Conservation (phyloP, 2,113 vertebrate species). For the Ellobius talpinus region DNA sequence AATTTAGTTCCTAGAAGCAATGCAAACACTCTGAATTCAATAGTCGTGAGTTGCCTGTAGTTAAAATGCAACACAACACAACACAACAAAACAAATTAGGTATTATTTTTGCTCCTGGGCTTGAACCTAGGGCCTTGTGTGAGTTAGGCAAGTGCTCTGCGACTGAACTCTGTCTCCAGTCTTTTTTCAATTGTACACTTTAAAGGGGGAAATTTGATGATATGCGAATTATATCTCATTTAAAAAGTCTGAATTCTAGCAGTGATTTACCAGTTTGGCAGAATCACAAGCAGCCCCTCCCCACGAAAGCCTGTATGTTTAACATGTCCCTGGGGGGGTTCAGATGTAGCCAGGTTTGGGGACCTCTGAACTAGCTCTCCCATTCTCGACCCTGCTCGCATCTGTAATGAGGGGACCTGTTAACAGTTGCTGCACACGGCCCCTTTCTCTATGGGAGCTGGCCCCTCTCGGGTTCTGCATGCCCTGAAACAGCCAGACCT, state of each 20-base stretch:
- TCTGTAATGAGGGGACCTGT: slow-evolving; percentile 57
- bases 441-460: slow-evolving; percentile 60
- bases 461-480: slow-evolving; percentile 57
- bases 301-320: slow-evolving; percentile 46
- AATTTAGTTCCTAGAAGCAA: background rate
- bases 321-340: slow-evolving; percentile 39
- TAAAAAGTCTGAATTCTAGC: background rate
- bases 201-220: slow-evolving; percentile 6
- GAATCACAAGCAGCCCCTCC: background rate
- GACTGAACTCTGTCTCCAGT: background rate
- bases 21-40: slow-evolving; percentile 35
- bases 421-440: slow-evolving; percentile 58
- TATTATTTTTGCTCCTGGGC: background rate
- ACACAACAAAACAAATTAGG: background rate
- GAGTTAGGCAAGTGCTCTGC: background rate
- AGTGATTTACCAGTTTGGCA: slow-evolving; percentile 57
- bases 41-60: background rate
- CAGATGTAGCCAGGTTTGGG: slow-evolving; percentile 44
- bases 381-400: background rate
- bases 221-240: slow-evolving; percentile 21
- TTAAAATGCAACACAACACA: background rate
- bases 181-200: background rate
- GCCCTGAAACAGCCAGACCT: slow-evolving; percentile 70
- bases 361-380: slow-evolving; percentile 35
- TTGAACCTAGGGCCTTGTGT: background rate